Evolutionary conservation across 2,797 vertebrate species (phyloP).

Genomic region (Todus mexicanus): DNA sequence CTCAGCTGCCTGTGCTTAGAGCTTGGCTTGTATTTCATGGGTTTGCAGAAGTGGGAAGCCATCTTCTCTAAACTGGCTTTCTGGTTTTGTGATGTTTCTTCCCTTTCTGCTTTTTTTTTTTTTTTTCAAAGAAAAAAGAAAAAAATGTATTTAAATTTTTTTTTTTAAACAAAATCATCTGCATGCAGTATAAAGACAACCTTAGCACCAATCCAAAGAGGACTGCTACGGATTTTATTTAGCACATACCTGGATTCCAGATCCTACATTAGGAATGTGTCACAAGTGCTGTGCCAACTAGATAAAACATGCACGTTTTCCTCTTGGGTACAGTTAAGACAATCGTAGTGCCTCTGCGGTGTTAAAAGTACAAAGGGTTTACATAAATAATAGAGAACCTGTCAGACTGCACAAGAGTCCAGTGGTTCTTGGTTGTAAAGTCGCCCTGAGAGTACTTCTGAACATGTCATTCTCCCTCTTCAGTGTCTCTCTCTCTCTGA

Average conservation of each 20-base stretch:
- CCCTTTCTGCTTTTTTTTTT: too few relatives aligned
- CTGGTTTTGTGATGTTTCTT: background rate
- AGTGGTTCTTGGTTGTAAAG: background rate
- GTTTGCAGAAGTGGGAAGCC: background rate
- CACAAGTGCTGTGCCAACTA: background rate
- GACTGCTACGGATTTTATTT: background rate
- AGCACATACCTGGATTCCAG: background rate
- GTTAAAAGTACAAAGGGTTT: background rate
- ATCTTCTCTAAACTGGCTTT: background rate
- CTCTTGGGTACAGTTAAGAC: background rate
- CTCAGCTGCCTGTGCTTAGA: background rate
- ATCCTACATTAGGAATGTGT: background rate
- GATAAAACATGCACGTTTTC: background rate
- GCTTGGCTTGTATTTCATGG: background rate
- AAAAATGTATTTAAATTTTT: too few relatives aligned
- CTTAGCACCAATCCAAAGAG: background rate
- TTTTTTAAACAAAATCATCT: background rate
- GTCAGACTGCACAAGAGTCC: background rate
- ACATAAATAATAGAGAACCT: background rate
- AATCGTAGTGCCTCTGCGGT: background rate
- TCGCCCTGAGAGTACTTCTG: background rate
- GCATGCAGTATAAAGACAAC: background rate
- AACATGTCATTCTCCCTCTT: background rate
- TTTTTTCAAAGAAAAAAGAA: too few relatives aligned
- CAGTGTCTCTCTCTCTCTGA: background rate